Base-by-base conservation (phyloP, 2,797 vertebrate genomes). In the Adelosebastes latens region DNA sequence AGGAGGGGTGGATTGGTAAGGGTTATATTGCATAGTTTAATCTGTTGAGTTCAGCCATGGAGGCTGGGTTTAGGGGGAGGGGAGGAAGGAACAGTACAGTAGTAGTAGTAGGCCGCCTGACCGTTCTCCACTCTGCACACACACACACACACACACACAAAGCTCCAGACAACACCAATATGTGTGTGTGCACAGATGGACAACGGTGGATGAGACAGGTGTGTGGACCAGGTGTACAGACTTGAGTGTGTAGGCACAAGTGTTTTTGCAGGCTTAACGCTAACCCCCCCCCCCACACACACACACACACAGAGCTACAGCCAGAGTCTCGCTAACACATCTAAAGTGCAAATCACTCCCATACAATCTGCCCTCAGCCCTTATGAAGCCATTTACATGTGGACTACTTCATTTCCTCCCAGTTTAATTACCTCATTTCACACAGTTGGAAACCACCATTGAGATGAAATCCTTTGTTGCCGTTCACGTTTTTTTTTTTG, bases 1-100 rank as follows among this genome's bases (percentile, higher is more conserved):
- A 77, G 85, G 82, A 75, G 79, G 88, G 88, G 88, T 81, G 92
- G 90, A 87, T 93, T 90, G 92, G 93, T 94, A 86, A 90, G 92
- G 94, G 92, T 95, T 94, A 94, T 95, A 95, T 95, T 95, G 94
- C 92, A 95, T 95, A 96, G 95, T 95, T 94, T 96, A 96, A 95
- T 95, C 93, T 96, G 92, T 94, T 94, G 91, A 94, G 91, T 92
- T 93, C 90, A 93, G 92, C 87, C 86, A 82, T 81, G 81, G 91
- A 83, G 91, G 88, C 87, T 85, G 77, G 31, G 77, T 11, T 49
- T 86, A 77, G 92, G 89, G 90, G 92, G 89, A 90, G 86, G 90
- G 92, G 90, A 86, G 80, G 42, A 80, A 86, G 80, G 42, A 79
- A 69, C 69, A 72, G 88, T 90, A 89, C 87, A 87, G 87, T 87